Conservation (phyloP, 2,888 invertebrate species). For the Omphaloscelis lunosa region DNA sequence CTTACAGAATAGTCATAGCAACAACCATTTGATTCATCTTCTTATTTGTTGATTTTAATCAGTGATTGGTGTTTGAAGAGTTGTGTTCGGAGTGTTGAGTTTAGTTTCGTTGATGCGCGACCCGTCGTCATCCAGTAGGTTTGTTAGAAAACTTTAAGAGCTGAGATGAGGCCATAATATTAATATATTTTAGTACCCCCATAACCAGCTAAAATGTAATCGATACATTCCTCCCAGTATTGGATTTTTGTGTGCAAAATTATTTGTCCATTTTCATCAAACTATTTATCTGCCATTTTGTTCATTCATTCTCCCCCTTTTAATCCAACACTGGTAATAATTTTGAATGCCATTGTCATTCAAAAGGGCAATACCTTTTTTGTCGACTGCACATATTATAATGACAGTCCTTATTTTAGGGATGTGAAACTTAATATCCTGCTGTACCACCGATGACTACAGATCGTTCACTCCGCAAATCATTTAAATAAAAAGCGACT, state of each 20-base stretch:
- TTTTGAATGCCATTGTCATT: not conserved
- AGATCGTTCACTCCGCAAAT: too few species aligned
- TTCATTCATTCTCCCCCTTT: constrained; percentile 24
- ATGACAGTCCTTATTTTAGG: not conserved
- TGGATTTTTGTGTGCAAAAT: constrained; percentile 76
- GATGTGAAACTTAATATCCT: not conserved
- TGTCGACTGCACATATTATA: not conserved
- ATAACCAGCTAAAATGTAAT: constrained; percentile 64
- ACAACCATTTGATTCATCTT: constrained; percentile 32
- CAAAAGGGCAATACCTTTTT: not conserved
- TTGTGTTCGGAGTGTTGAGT: constrained; percentile 65
- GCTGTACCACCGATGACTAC: too few species aligned
- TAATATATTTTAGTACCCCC: constrained; percentile 64
- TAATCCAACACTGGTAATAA: constrained; percentile 3
- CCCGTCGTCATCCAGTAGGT: constrained; percentile 85
- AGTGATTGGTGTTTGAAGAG: constrained; percentile 62
- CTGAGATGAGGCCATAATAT: constrained; percentile 85
- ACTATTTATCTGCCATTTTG: constrained; percentile 51
- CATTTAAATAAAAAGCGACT: too few species aligned
- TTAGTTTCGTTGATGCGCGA: constrained; percentile 53
- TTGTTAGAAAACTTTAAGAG: constrained; percentile 85
- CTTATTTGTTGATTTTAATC: constrained; percentile 57
- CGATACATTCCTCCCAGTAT: constrained; percentile 85
- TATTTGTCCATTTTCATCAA: constrained; percentile 57
- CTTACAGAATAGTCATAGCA: not conserved